A percentile compares a stretch with the other conserved stretches of the same genome.
These are phyloP conservation scores for Drosophila rufa DNA, from an alignment of 1,140 invertebrate species.

Conservation along the genomic window DNA sequence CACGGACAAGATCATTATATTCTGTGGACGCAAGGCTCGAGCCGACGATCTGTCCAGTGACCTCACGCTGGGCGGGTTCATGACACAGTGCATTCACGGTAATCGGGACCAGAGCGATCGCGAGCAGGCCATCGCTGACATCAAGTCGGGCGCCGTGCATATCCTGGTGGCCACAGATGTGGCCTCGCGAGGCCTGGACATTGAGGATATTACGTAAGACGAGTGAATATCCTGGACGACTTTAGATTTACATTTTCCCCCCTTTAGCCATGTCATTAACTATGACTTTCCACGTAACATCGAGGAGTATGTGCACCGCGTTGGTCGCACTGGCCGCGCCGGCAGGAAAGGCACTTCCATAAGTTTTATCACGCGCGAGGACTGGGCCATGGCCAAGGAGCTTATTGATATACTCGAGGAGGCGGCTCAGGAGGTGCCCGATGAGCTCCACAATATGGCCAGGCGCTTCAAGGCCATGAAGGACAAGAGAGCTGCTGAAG, in stretches of 20 bases:
- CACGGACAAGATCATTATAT: conserved; percentile 94
- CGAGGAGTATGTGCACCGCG: conserved; percentile 95
- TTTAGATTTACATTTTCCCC: neutral
- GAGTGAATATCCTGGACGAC: too few relatives aligned
- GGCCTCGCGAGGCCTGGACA: conserved; percentile 96
- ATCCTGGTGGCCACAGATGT: conserved; percentile 98
- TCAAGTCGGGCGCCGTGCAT: conserved; percentile 90
- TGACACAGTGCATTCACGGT: conserved; percentile 94
- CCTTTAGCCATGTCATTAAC: conserved; percentile 89
- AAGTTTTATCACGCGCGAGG: conserved; percentile 91
- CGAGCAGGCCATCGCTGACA: conserved; percentile 93
- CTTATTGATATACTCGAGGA: conserved; percentile 94
- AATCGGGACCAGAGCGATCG: conserved; percentile 94
- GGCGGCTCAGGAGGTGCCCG: conserved; percentile 90
- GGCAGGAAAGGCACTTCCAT: conserved; percentile 93
- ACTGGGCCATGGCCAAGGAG: conserved; percentile 92
- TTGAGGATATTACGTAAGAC: conserved; percentile 94
- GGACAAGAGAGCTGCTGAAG: conserved; percentile 86
- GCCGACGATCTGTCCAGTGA: conserved; percentile 94
- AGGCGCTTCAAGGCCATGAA: conserved; percentile 89
- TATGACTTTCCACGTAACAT: conserved; percentile 96
- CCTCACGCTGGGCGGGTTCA: conserved; percentile 88
- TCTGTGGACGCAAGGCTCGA: conserved; percentile 93
- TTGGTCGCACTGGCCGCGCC: conserved; percentile 95
- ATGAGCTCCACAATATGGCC: conserved; percentile 90